phyloP scores from a whole-genome alignment of 2,888 invertebrate species.

The Limnephilus lunatus region DNA sequence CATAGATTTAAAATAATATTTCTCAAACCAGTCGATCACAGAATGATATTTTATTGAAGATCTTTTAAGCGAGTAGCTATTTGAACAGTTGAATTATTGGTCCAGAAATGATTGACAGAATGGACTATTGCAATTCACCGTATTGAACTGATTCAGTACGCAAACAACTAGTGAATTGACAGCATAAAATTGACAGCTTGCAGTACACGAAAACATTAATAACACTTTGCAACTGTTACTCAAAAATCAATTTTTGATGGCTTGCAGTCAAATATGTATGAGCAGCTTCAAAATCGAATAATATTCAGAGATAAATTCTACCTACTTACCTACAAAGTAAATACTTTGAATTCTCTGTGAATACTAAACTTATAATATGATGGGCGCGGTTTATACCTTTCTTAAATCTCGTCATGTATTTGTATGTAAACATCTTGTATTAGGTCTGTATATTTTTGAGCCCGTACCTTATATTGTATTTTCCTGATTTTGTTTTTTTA shows the following conservation, averaged over 20 bases:
- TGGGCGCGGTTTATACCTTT: too few relatives aligned
- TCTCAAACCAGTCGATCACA: not conserved
- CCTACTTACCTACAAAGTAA: too few relatives aligned
- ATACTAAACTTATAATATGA: too few relatives aligned
- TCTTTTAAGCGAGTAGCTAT: not conserved
- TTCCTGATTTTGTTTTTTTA: too few relatives aligned
- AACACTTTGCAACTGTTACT: not conserved
- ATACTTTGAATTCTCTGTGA: too few relatives aligned
- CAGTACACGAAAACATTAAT: not conserved
- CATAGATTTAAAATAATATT: not conserved
- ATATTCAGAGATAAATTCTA: too few relatives aligned
- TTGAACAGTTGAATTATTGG: not conserved
- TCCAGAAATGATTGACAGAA: not conserved
- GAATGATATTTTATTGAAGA: not conserved
- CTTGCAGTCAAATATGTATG: not conserved
- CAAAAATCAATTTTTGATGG: not conserved
- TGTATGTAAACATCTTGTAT: too few relatives aligned
- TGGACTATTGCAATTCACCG: not conserved
- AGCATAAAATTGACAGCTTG: not conserved
- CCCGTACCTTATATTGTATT: too few relatives aligned
- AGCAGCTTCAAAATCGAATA: not conserved
- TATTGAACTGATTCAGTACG: not conserved
- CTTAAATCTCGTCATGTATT: too few relatives aligned
- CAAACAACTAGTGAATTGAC: not conserved
- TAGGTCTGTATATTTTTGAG: too few relatives aligned